Percentiles rank a stretch among this genome's conserved stretches.
Conservation (phyloP, 2,797 vertebrate species). For the Salmo trutta region DNA sequence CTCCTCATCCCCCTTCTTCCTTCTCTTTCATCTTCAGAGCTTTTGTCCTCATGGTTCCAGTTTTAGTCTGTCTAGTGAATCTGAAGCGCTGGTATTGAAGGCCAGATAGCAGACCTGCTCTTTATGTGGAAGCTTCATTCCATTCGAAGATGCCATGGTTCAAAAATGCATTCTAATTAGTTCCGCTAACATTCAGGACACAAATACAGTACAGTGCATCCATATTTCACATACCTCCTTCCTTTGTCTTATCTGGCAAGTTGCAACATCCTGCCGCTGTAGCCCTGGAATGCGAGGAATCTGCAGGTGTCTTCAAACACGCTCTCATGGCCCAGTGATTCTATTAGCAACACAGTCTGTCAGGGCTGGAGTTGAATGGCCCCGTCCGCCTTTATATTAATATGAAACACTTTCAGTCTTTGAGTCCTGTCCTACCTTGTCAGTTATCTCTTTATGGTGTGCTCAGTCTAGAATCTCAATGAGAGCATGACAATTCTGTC, state of each 20-base stretch:
- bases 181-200: background rate
- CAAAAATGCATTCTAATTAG: conserved; percentile 1
- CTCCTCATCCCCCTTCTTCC: conserved; percentile 8
- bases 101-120: background rate
- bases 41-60: conserved; percentile 10
- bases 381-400: background rate
- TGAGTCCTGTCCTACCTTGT: conserved; percentile 28
- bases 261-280: background rate
- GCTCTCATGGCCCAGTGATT: conserved; percentile 5
- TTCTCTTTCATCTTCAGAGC: background rate
- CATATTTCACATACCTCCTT: conserved; percentile 3
- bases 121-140: background rate
- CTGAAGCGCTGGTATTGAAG: background rate
- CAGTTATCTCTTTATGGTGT: conserved; percentile 16
- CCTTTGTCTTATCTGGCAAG: background rate
- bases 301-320: conserved; percentile 12
- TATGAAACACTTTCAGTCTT: conserved; percentile 3
- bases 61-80: background rate
- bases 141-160: background rate
- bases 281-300: conserved; percentile 1
- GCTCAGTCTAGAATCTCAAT: conserved; percentile 14
- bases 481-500: background rate
- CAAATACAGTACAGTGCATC: background rate
- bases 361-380: conserved; percentile 30
- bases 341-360: conserved; percentile 14